Base-by-base conservation (phyloP, 2,113 vertebrate species). In the Excalfactoria chinensis region DNA sequence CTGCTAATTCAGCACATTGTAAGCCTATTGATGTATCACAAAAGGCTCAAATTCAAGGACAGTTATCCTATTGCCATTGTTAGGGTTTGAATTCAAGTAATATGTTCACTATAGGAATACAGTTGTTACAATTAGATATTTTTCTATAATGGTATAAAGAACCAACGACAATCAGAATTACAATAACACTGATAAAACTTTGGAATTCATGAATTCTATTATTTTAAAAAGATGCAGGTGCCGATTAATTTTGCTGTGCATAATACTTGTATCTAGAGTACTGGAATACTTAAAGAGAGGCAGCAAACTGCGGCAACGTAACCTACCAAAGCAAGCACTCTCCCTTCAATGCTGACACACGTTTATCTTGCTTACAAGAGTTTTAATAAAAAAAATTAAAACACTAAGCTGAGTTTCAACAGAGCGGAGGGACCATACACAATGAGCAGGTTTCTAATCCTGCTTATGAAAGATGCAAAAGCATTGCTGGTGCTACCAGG, bases 1-100 rank as follows among this genome's bases (percentile, higher is more conserved):
- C 97, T 99, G 98, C 99, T 99, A 99, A 99, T 99, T 99, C 99
- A 98, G 98, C 98, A 98, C 98, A 99, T 98, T 99, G 99, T 99
- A 99, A 99, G 98, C 99, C 99, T 98, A 99, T 99, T 99, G 99
- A 99, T 98, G 98, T 98, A 97, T 95, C 98, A 99, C 99, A 99
- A 99, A 99, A 98, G 98, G 96, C 98, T 97, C 97, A 98, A 98
- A 98, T 98, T 98, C 98, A 98, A 98, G 99, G 99, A 98, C 98
- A 99, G 99, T 99, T 99, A 99, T 99, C 99, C 98, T 98, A 98
- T 97, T 98, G 98, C 98, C 97, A 99, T 99, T 99, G 99, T 99
- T 98, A 99, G 98, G 90, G 97, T 96, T 97, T 98, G 98, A 98
- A 99, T 98, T 97, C 97, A 96, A 94, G 96, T 98, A 98, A 98